Percentiles rank a stretch among this genome's conserved stretches.
phyloP scores from a whole-genome alignment of 92 coral and sea anemone species.

The Phenganax stokvisi region DNA sequence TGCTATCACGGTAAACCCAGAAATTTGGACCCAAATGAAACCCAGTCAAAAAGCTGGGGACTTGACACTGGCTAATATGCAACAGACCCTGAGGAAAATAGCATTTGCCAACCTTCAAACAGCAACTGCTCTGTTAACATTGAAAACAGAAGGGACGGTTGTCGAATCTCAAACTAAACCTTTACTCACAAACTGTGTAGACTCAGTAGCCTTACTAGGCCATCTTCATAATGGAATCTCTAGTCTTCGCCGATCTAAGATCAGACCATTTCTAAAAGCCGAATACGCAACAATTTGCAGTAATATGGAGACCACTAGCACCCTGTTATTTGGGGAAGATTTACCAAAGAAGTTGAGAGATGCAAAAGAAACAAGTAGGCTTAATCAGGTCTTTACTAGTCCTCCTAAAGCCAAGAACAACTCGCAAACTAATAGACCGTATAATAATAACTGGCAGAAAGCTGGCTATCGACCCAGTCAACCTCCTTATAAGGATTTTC shows the following conservation, averaged over 20 bases:
- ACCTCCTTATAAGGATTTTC: background rate
- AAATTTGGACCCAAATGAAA: slow-evolving; percentile 4
- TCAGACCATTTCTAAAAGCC: background rate
- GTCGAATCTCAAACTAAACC: background rate
- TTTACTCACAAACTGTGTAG: slow-evolving; percentile 1
- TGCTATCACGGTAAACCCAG: slow-evolving; percentile 9
- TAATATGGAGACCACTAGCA: background rate
- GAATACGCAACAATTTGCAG: slow-evolving; percentile 28
- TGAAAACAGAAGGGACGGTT: background rate
- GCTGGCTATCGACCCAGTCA: too few species aligned
- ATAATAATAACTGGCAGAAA: background rate
- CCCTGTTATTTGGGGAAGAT: slow-evolving; percentile 26
- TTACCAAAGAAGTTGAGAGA: slow-evolving; percentile 20
- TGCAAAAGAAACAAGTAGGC: slow-evolving; percentile 13
- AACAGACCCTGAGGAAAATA: slow-evolving; percentile 8
- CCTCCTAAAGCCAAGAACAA: background rate
- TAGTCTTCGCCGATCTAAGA: background rate
- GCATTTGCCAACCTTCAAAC: background rate
- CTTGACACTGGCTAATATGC: background rate
- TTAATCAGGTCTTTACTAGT: background rate
- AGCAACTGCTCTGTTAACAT: background rate
- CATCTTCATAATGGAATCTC: slow-evolving; percentile 26
- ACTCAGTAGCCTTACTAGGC: slow-evolving; percentile 35
- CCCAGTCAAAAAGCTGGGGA: slow-evolving; percentile 4
- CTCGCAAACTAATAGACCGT: background rate